phyloP scores from a whole-genome alignment of 2,888 invertebrate genomes.

The Tenthredo notha region DNA sequence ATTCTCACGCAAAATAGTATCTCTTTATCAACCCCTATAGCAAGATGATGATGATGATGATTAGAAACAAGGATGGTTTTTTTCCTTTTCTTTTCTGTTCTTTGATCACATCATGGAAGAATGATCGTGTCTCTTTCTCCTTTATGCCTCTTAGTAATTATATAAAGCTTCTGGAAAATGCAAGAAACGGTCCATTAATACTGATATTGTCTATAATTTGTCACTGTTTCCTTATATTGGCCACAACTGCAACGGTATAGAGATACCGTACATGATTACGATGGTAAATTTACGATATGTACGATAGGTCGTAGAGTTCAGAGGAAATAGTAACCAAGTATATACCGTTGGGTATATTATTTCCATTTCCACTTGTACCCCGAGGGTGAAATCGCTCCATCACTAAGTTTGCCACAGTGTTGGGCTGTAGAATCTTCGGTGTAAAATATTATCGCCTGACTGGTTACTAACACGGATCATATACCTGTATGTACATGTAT shows the following conservation, averaged over 20 bases:
- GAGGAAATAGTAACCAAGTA: background rate
- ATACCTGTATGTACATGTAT: background rate
- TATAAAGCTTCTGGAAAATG: background rate
- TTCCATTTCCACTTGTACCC: background rate
- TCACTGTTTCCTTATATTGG: background rate
- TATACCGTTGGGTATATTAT: background rate
- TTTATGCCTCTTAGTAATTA: background rate
- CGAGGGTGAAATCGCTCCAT: conserved; percentile 6
- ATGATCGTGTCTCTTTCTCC: background rate
- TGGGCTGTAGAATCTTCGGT: background rate
- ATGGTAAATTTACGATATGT: background rate
- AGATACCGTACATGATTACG: background rate
- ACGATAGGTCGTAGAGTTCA: background rate
- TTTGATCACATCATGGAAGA: background rate
- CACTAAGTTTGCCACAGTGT: background rate
- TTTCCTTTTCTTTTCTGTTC: background rate
- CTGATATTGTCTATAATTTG: background rate
- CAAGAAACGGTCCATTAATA: background rate
- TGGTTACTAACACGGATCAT: background rate
- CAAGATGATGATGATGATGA: background rate
- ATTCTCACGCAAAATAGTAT: background rate
- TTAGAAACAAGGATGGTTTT: background rate
- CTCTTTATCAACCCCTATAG: background rate
- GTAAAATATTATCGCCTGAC: conserved; percentile 8
- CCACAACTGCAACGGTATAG: no score